Base-by-base conservation (phyloP, 2,888 invertebrate genomes). In the Sesamia inferens region DNA sequence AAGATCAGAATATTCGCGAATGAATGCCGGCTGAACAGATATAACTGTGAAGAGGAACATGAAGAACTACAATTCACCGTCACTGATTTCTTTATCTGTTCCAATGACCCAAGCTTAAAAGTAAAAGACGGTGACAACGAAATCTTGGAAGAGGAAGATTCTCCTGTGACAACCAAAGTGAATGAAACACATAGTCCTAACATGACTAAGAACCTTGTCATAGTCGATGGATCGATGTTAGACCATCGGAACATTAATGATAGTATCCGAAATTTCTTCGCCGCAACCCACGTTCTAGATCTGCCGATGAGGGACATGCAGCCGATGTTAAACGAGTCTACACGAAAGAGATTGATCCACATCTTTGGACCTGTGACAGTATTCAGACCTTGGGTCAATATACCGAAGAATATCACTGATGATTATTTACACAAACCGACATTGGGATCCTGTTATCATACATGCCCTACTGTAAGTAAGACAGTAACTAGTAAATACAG, bases 221-320 rank as follows among this genome's bases (percentile, higher is more conserved):
- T 95, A 0, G 84, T 95, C 0, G 90, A 93, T 55, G 90, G 88
- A 14, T 85, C 90, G 3, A 86, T 90, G 81, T 84, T 92, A 16
- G 89, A 91, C 59, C 76, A 72, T 13, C 84, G 79, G 16, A 88
- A 93, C 68, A 83, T 93, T 5, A 95, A 94, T 71, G 89, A 92
- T 2, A 92, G 92, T 31, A 89, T 95, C 13, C 89, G 91, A 4
- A 90, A 91, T 44, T 96, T 95, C 79, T 95, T 95, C 74, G 92
- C 93, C 19, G 88, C 92, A 0, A 95, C 95, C 0, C 95, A 95
- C 73, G 81, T 91, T 5, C 86, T 91, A 2, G 91, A 93, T 81
- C 76, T 95, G 24, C 94, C 94, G 0, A 71, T 95, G 19, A 84
- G 79, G 68, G 90, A 93, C 54, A 68, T 93, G 0, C 74, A 83